Evolutionary conservation across 1,140 invertebrate genomes (phyloP).

Genomic region (Sipha flava): DNA sequence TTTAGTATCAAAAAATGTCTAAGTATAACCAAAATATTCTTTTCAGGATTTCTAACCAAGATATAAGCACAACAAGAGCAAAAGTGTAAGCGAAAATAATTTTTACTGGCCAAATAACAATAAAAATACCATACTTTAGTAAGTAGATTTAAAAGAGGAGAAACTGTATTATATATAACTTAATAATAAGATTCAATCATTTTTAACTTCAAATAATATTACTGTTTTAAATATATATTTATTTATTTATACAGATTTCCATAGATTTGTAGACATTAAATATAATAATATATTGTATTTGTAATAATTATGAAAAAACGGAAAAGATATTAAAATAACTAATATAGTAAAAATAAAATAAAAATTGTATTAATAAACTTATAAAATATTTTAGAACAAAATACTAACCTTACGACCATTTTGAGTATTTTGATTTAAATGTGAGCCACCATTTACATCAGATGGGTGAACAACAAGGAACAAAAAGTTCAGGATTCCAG

Average conservation of each 20-base stretch:
- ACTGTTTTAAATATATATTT: not conserved
- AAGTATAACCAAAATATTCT: not conserved
- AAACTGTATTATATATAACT: too few relatives aligned
- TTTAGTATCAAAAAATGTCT: too few relatives aligned
- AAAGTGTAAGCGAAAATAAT: not conserved
- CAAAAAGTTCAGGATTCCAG: conserved; percentile 75
- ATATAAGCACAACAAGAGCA: not conserved
- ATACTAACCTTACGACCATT: conserved; percentile 8
- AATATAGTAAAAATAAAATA: not conserved
- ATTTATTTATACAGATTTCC: not conserved
- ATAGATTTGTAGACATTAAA: not conserved
- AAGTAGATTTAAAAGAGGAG: not conserved
- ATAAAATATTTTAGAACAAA: not conserved
- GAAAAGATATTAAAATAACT: not conserved
- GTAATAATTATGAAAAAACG: not conserved
- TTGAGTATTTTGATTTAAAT: conserved; percentile 1
- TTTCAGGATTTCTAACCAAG: not conserved
- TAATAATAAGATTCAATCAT: too few relatives aligned
- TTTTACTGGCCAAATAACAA: not conserved
- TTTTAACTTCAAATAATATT: not conserved
- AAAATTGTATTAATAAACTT: not conserved
- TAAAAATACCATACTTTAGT: not conserved
- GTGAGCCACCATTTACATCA: not conserved
- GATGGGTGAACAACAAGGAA: conserved; percentile 72
- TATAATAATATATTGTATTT: not conserved